Evolutionary conservation across 1,140 invertebrate genomes (phyloP), one percentile per base, ranked within the genome.

Genomic region (Telenomus remus): DNA sequence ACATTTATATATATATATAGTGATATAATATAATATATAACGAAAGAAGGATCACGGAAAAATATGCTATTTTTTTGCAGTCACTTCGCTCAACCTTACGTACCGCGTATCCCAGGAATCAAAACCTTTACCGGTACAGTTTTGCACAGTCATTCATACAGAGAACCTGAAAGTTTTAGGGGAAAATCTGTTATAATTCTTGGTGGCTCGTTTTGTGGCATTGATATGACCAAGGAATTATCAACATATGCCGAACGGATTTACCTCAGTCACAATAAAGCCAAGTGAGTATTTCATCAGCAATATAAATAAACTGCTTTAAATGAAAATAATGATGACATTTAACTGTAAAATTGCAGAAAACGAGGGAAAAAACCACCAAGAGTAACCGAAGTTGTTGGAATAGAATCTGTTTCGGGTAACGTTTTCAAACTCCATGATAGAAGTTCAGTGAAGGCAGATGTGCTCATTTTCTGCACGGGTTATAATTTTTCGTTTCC

Each of bases 111-210:
- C 64, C 70, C 79, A 4, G 91, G 91, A 12, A 80, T 90, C 7
- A 80, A 90, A n/a, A 81, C 72, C 11, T 95, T 94, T 81, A 34
- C 79, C 54, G 93, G 92, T 10, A 56, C 79, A 27, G 60, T 91
- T 12, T 78, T 92, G 11, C 94, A 95, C 75, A 94, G 92, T 78
- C 92, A 93, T 76, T 82, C 90, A 59, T 95, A 94, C 78, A 87
- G 93, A 76, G 84, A 81, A 35, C 89, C 92, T 0, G 88, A 91
- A 46, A 35, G 66, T 27, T 94, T 90, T 82, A 70, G 76, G 12
- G 87, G 81, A 7, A 89, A 92, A 82, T 89, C 53, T 44, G 91
- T 95, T 0, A 83, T 93, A 10, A 82, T 94, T 63, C 82, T 95
- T 50, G 94, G 94, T 19, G 91, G 89, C 42, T 90, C 90, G 15